Evolutionary conservation across 2,797 vertebrate species (phyloP).

Genomic region (Vireo griseus): DNA sequence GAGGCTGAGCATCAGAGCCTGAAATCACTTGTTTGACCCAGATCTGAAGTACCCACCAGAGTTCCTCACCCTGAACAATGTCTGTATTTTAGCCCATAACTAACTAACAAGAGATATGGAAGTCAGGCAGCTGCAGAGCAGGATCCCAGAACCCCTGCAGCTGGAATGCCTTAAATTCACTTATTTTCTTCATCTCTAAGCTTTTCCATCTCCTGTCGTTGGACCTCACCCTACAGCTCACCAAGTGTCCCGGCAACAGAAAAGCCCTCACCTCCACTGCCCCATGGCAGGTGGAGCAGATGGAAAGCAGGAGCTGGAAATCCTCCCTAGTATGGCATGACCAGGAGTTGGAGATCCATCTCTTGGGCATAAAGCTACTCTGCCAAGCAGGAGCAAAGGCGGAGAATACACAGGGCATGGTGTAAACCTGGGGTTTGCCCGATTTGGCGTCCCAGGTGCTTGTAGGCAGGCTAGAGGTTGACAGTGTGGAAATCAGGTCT

Average conservation of each 20-base stretch:
- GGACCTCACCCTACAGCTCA: not conserved
- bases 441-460: not conserved
- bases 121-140: not conserved
- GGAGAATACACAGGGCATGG: fast-evolving
- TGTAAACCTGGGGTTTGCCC: not conserved
- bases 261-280: not conserved
- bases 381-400: not conserved
- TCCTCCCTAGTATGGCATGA: too few relatives aligned
- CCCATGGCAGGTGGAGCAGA: not conserved
- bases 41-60: not conserved
- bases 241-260: fast-evolving
- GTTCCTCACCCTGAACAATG: not conserved
- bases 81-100: not conserved
- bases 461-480: not conserved
- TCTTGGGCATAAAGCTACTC: not conserved
- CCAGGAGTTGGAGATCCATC: not conserved
- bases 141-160: not conserved
- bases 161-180: not conserved
- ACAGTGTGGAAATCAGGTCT: fast-evolving
- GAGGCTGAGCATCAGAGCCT: not conserved
- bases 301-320: not conserved
- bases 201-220: not conserved
- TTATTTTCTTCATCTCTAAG: not conserved
- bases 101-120: fast-evolving
- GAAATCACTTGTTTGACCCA: not conserved